Base-by-base conservation (phyloP, 2,797 vertebrate genomes). In the Echiichthys vipera region DNA sequence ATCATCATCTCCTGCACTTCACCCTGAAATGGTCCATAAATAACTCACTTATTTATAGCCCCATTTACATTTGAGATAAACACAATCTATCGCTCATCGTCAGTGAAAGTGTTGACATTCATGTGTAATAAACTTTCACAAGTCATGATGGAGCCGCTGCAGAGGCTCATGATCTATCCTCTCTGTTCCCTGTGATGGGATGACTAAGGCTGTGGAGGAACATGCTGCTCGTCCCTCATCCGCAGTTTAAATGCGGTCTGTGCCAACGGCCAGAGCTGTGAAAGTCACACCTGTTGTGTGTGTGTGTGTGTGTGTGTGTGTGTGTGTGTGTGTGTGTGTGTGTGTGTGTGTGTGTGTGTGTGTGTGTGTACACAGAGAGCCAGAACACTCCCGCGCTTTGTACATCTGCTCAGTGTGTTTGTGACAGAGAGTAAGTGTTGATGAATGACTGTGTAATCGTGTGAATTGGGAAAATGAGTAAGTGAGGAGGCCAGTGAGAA, bases 161-260 rank as follows among this genome's bases (percentile, higher is more conserved):
- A 65, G 72, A 64, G 68, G 42, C 36, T 17, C 77, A 80, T 85
- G 80, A 85, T 78, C 76, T 57, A 24, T 80, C 77, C 61, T 17
- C 74, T 63, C 72, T 88, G 83, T 86, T 91, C 84, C 73, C 75
- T 86, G 85, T 65, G 82, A 90, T 81, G 71, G 56, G 86, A 90
- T 92, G 91, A 92, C 89, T 92, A 83, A 90, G 83, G 87, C 72
- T 76, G 79, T 86, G 77, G 76, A 88, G 81, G 89, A 90, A 92
- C 91, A 92, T 51, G 90, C 67, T 76, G 87, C 83, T 89, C 59
- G 54, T 82, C 78, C 83, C 78, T 88, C 77, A 72, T 87, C 84
- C 74, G 40, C 87, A 84, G 67, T 73, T 75, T 72, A 63, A 62
- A 40, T n/a, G n/a, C n/a, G n/a, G n/a, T 76, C 32, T 5, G 47